Evolutionary conservation across 2,797 vertebrate genomes (phyloP).

Genomic region (Lagodon rhomboides): DNA sequence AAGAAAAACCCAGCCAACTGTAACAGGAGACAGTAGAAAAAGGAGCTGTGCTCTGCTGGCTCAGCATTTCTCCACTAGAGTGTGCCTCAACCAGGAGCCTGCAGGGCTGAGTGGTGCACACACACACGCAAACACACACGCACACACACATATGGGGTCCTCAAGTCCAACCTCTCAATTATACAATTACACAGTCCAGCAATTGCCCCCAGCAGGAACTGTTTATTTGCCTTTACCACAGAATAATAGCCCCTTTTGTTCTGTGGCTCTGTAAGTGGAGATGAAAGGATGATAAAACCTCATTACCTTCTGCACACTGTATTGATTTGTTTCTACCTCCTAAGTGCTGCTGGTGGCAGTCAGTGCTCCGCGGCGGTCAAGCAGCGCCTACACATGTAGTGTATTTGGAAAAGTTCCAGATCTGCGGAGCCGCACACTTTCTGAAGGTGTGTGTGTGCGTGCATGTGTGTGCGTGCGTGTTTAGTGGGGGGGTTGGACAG

Average conservation of each 20-base stretch:
- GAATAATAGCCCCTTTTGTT: slow-evolving; percentile 80
- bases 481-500: slow-evolving; percentile 69
- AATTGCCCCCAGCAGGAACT: slow-evolving; percentile 78
- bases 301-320: slow-evolving; percentile 66
- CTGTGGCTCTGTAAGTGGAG: slow-evolving; percentile 58
- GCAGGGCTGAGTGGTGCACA: slow-evolving; percentile 57
- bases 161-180: slow-evolving; percentile 80
- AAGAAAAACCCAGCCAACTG: slow-evolving; percentile 65
- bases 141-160: slow-evolving; percentile 52
- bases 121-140: too few relatives aligned
- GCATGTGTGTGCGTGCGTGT: slow-evolving; percentile 46
- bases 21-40: slow-evolving; percentile 81
- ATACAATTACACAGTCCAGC: slow-evolving; percentile 82
- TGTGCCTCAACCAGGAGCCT: slow-evolving; percentile 69
- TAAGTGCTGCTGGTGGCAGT: slow-evolving; percentile 56
- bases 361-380: slow-evolving; percentile 45
- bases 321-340: slow-evolving; percentile 67
- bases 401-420: slow-evolving; percentile 67
- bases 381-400: slow-evolving; percentile 49
- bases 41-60: slow-evolving; percentile 74
- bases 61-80: slow-evolving; percentile 78
- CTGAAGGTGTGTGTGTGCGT: slow-evolving; percentile 45
- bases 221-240: slow-evolving; percentile 78
- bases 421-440: slow-evolving; percentile 49
- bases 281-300: slow-evolving; percentile 74